Evolutionary conservation across 2,888 invertebrate genomes (phyloP).

Genomic region (Tryphoninae sp.): DNA sequence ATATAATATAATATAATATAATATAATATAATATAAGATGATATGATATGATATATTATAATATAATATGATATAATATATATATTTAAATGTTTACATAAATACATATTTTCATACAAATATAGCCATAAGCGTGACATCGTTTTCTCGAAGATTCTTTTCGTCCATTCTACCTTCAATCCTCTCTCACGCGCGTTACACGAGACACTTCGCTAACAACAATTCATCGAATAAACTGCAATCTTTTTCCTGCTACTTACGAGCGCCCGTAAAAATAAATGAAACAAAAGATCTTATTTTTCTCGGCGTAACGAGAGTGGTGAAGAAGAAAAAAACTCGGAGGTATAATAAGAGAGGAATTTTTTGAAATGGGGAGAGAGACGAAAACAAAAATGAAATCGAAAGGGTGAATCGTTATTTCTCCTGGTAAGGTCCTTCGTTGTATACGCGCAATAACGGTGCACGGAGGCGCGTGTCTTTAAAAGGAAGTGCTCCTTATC

Average conservation of each 20-base stretch:
- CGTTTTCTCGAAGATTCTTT: background rate
- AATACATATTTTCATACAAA: background rate
- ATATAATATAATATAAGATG: no score
- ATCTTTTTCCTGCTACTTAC: constrained; percentile 3
- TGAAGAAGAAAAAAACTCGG: no score
- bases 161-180: background rate
- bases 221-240: constrained; percentile 41
- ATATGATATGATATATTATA: no score
- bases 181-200: background rate
- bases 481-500: constrained; percentile 60
- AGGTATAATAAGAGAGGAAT: background rate
- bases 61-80: no score
- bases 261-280: background rate
- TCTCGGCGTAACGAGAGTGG: background rate
- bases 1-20: no score
- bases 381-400: background rate
- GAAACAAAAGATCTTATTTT: background rate
- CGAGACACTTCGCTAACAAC: background rate
- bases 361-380: background rate
- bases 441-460: constrained; percentile 49
- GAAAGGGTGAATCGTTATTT: constrained; percentile 40
- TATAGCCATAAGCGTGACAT: background rate
- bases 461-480: constrained; percentile 40
- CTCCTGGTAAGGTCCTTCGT: constrained; percentile 38
- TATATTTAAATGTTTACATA: background rate